These are phyloP conservation scores for Bombyx mori DNA, from an alignment of 1,140 invertebrate genomes.

Conservation along the genomic window ASM3026992v2 NC_085131.1:4519501-4520000, in stretches of 20 bases:
- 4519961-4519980: not conserved
- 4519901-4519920: not conserved
- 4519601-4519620: conserved; percentile 1
- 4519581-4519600: conserved; percentile 5
- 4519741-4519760: conserved; percentile 6
- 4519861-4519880: too few species aligned
- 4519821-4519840: conserved; percentile 3
- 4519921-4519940: conserved; percentile 5
- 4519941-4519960: conserved; percentile 1
- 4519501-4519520: not conserved
- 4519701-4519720: not conserved
- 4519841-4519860: conserved; percentile 8
- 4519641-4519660: conserved; percentile 6
- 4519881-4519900: conserved; percentile 2
- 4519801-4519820: conserved; percentile 7
- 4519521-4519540: conserved; percentile 7
- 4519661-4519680: not conserved
- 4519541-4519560: conserved; percentile 8
- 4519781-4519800: conserved; percentile 4
- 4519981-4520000: not conserved
- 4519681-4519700: conserved; percentile 5
- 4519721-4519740: conserved; percentile 7
- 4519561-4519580: conserved; percentile 8
- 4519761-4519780: conserved; percentile 8
- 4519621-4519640: conserved; percentile 6